These are phyloP conservation scores for Phoronis australis DNA, from an alignment of 2,888 invertebrate species.

Conservation along the genomic window DNA sequence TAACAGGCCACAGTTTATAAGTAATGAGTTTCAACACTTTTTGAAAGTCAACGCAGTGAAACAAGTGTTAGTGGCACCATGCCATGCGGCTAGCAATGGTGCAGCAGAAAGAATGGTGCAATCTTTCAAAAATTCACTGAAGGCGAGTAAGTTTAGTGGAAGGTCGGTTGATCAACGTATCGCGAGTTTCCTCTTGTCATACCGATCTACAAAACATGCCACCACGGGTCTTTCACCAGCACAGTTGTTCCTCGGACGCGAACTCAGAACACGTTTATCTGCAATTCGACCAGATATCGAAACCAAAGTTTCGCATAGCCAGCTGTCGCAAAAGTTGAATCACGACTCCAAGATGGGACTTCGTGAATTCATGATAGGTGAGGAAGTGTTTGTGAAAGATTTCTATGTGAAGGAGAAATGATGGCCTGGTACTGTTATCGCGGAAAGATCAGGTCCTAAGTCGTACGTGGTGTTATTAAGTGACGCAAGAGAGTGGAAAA, in stretches of 20 bases:
- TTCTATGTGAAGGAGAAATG: neutral
- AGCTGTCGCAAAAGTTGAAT: neutral
- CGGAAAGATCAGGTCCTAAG: no score
- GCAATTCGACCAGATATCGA: neutral
- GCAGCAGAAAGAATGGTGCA: constrained; percentile 27
- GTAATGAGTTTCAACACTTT: constrained; percentile 23
- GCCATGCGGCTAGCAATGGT: constrained; percentile 32
- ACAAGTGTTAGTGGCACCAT: constrained; percentile 21
- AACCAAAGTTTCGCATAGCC: neutral
- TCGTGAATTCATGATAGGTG: neutral
- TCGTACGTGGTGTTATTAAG: no score
- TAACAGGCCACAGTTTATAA: constrained; percentile 35
- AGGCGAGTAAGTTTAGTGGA: neutral
- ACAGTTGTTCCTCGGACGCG: neutral
- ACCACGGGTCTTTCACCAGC: neutral
- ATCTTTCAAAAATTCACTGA: constrained; percentile 16
- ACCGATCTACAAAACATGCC: neutral
- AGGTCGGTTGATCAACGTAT: neutral
- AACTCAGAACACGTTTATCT: neutral
- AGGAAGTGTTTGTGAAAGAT: neutral
- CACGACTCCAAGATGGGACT: neutral
- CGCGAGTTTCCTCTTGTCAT: neutral
- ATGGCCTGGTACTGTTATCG: no score
- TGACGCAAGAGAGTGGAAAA: no score
- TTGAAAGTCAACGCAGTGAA: constrained; percentile 20